A percentile compares a stretch with the other conserved stretches of the same genome.
Evolutionary conservation across 2,888 invertebrate species (phyloP).

Genomic region (Lissocephala sabroskyi): DNA sequence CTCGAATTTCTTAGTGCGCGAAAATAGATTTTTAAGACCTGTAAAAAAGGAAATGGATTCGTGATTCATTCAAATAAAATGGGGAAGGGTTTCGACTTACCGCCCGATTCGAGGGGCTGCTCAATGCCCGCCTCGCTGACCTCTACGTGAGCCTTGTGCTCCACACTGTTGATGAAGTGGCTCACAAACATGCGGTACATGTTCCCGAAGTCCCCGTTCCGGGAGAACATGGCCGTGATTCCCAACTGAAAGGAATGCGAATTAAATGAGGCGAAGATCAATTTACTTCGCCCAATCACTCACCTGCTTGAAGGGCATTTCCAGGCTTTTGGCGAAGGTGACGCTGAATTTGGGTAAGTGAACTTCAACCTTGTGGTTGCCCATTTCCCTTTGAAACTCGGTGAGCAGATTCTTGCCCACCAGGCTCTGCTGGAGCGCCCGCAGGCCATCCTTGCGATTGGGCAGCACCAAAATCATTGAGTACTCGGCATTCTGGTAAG

Average conservation of each 20-base stretch:
- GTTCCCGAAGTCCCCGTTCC: conserved; percentile 64
- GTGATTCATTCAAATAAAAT: background rate
- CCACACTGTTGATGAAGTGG: conserved; percentile 62
- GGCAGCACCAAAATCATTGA: conserved; percentile 86
- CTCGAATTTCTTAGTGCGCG: conserved; percentile 62
- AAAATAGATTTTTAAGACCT: conserved; percentile 63
- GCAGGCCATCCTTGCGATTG: conserved; percentile 78
- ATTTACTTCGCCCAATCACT: too few species aligned
- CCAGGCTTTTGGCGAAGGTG: conserved; percentile 79
- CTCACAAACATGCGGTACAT: conserved; percentile 69
- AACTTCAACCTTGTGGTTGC: conserved; percentile 77
- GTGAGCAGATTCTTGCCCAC: conserved; percentile 75
- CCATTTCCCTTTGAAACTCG: conserved; percentile 72
- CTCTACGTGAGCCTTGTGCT: conserved; percentile 63
- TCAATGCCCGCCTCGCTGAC: conserved; percentile 56
- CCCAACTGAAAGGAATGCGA: conserved; percentile 44
- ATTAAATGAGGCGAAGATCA: too few species aligned
- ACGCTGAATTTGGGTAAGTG: conserved; percentile 87
- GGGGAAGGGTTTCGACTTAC: conserved; percentile 28
- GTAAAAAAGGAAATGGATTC: background rate
- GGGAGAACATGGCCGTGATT: conserved; percentile 62
- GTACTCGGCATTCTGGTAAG: conserved; percentile 80
- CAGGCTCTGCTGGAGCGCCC: conserved; percentile 77
- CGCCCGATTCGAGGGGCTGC: conserved; percentile 59
- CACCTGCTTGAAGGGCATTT: conserved; percentile 78